Percentiles rank a stretch among this genome's conserved stretches.
phyloP scores from a whole-genome alignment of 2,797 vertebrate genomes.

The Molossus molossus region DNA sequence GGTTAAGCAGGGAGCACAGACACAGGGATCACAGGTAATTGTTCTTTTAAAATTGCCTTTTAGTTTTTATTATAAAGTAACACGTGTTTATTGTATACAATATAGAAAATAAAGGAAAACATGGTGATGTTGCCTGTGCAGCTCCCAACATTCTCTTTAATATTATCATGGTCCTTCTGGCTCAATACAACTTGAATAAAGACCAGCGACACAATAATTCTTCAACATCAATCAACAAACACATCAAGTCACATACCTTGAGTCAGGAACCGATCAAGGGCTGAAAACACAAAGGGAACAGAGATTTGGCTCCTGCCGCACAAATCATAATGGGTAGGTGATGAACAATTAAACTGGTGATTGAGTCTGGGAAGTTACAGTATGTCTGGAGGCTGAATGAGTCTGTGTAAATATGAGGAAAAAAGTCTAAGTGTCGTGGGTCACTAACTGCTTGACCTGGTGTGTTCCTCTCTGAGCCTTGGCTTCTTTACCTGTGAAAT shows the following conservation, averaged over 20 bases:
- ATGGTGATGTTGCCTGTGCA: not conserved
- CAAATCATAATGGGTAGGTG: not conserved
- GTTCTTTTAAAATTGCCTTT: slow-evolving; percentile 41
- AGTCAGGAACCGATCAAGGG: not conserved
- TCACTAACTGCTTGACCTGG: not conserved
- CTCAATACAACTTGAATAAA: not conserved
- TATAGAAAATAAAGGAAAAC: slow-evolving; percentile 19
- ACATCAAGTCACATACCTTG: not conserved
- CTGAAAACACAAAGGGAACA: not conserved
- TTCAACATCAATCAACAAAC: not conserved
- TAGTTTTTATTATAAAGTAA: slow-evolving; percentile 19
- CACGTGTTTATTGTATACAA: not conserved
- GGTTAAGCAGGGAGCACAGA: not conserved
- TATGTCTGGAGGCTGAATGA: not conserved
- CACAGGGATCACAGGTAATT: not conserved
- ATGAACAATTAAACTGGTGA: not conserved
- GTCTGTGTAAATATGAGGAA: not conserved
- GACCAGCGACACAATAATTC: not conserved
- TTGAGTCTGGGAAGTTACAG: not conserved
- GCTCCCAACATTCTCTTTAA: slow-evolving; percentile 15
- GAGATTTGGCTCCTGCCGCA: not conserved
- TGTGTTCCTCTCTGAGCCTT: not conserved
- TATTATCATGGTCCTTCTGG: not conserved
- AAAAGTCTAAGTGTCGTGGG: not conserved
- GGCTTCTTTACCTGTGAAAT: not conserved